A percentile compares a stretch with the other conserved stretches of the same genome.
phyloP scores from a whole-genome alignment of 2,113 vertebrate genomes.

The Toxotes jaculatrix region DNA sequence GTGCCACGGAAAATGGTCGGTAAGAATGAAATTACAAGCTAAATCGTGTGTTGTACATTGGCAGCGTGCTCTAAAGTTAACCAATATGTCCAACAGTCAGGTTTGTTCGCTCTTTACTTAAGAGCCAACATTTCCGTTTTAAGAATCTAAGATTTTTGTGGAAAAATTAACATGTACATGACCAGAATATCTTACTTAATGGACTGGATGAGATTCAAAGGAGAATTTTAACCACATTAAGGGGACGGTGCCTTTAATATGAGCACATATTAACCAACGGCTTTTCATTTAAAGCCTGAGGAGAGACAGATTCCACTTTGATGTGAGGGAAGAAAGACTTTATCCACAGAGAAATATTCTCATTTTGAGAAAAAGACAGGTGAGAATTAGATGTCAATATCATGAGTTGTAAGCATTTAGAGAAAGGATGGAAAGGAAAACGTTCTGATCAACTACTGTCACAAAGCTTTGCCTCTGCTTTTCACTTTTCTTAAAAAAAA shows the following conservation, averaged over 20 bases:
- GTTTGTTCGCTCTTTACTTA: background rate
- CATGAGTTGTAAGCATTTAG: conserved; percentile 18
- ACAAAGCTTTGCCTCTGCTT: conserved; percentile 10
- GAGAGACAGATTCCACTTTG: conserved; percentile 11
- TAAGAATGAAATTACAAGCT: background rate
- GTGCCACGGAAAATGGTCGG: background rate
- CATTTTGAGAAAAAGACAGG: background rate
- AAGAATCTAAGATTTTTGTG: too few relatives aligned
- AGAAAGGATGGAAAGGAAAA: conserved; percentile 9
- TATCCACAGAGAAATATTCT: conserved; percentile 1
- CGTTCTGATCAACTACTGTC: background rate
- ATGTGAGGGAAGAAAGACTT: conserved; percentile 8
- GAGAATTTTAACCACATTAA: background rate
- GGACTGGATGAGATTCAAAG: background rate
- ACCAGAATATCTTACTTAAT: background rate
- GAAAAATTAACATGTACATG: background rate
- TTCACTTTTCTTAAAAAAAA: background rate
- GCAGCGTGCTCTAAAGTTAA: too few relatives aligned
- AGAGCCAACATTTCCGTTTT: background rate
- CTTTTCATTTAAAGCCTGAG: conserved; percentile 7
- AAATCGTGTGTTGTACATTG: background rate
- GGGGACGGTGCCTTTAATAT: conserved; percentile 55
- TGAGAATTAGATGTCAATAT: background rate
- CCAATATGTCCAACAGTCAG: background rate
- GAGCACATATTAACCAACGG: conserved; percentile 38